Evolutionary conservation across 2,797 vertebrate species (phyloP).

Genomic region (Setipinna tenuifilis): DNA sequence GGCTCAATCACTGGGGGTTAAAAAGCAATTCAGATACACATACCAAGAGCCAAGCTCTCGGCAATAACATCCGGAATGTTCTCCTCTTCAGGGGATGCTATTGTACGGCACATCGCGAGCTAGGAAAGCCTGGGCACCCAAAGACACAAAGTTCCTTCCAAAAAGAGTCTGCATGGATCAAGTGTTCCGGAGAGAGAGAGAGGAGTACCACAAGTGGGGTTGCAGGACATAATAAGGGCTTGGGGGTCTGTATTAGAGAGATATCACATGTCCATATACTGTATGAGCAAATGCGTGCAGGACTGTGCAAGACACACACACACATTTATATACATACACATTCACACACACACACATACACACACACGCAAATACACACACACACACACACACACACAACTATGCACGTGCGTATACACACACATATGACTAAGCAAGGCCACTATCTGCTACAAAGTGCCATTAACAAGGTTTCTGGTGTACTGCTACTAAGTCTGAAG

Average conservation of each 20-base stretch:
- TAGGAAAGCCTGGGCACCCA: too few relatives aligned
- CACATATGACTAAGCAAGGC: too few relatives aligned
- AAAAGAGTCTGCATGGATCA: not conserved
- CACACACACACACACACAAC: too few relatives aligned
- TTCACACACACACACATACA: not conserved
- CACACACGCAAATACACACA: not conserved
- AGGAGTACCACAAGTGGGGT: not conserved
- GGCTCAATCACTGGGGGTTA: not conserved
- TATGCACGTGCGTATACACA: too few relatives aligned
- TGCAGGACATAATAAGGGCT: not conserved
- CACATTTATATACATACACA: not conserved
- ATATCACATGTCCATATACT: not conserved
- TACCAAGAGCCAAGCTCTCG: not conserved
- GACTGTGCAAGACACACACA: not conserved
- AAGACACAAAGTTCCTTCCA: not conserved
- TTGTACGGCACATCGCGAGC: not conserved
- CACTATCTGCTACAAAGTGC: not conserved
- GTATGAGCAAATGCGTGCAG: not conserved
- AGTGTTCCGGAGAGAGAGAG: not conserved
- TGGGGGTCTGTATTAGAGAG: not conserved
- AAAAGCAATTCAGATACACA: not conserved
- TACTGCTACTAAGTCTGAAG: too few relatives aligned
- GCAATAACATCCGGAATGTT: slow-evolving; percentile 10
- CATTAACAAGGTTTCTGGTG: not conserved
- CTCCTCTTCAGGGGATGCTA: not conserved